These are phyloP conservation scores for Microctenopoma lineatum DNA, from an alignment of 2,797 vertebrate species.

Conservation along the genomic window DNA sequence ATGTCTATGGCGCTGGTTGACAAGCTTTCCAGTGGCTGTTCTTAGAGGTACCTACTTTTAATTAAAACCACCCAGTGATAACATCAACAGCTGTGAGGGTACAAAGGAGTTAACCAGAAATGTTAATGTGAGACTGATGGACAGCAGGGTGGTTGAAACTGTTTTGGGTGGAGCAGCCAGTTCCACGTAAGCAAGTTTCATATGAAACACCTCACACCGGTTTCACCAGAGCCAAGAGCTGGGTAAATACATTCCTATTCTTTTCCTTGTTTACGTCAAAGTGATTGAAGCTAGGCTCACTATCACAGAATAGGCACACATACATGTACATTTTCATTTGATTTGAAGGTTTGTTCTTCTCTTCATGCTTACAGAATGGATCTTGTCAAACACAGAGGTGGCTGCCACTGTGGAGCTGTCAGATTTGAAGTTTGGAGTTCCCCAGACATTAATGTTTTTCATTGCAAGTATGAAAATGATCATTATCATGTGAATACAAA, in stretches of 20 bases:
- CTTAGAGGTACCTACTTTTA: not conserved
- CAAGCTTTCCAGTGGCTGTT: not conserved
- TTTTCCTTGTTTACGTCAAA: not conserved
- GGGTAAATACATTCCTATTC: not conserved
- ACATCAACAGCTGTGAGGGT: constrained; percentile 3
- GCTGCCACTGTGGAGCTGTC: constrained; percentile 94
- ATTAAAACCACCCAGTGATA: not conserved
- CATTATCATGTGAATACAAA: not conserved
- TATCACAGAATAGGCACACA: not conserved
- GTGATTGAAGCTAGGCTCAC: not conserved
- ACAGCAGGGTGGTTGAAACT: constrained; percentile 14
- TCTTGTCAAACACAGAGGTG: constrained; percentile 90
- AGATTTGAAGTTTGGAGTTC: constrained; percentile 92
- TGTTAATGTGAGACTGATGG: constrained; percentile 23
- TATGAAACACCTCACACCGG: constrained; percentile 42
- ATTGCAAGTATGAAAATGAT: constrained; percentile 89
- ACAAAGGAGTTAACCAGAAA: not conserved
- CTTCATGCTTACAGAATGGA: constrained; percentile 80
- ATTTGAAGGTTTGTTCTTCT: constrained; percentile 1
- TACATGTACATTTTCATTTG: not conserved
- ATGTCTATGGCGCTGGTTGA: not conserved
- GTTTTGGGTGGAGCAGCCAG: not conserved
- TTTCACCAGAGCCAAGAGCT: constrained; percentile 31
- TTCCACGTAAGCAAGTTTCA: constrained; percentile 61
- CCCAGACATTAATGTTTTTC: constrained; percentile 90